Base-by-base conservation (phyloP, 2,888 invertebrate species). In the Noctua janthe region DNA sequence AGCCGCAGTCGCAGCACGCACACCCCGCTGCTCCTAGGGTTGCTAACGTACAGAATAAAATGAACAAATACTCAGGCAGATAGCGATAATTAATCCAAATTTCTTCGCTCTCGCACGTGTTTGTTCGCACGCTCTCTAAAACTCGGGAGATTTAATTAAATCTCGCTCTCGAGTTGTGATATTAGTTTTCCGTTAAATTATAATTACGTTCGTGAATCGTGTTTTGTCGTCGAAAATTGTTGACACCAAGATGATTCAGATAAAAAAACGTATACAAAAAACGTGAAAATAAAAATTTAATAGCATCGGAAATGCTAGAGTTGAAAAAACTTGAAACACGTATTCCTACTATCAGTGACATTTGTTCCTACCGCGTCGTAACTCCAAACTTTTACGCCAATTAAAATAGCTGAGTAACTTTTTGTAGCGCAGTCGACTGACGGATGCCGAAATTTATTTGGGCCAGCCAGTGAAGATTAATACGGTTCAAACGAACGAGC, bases 341-440 rank as follows among this genome's bases (percentile, higher is more conserved):
- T 85, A 82, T 93, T 92, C 92, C 92, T 90, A 87, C 91, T 93
- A 93, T 93, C 94, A 94, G 93, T 94, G 94, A 93, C 93, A 93
- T 94, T 95, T 95, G 95, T 94, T 92, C 91, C 87, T 87, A 83
- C 88, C 84, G 90, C 87, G 91, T 92, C 92, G 85, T 85, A 93
- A 92, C 94, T 93, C 90, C 90, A 92, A 94, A 95, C 93, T 94
- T 94, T 94, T 93, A 96, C 95, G 95, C 95, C 95, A 97, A 96
- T 97, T 97, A 97, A 97, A 96, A 97, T 97, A 96, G 95, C 94
- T 96, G 91, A 93, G 94, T 91, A 92, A 92, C 93, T 96, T 96
- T 96, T 96, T 97, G 94, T 95, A 90, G 91, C 91, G 85, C 92
- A 89, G 90, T 91, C 79, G 91, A 89, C 93, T 93, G 95, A 95